Percentiles rank a stretch among this genome's conserved stretches.
These are phyloP conservation scores for Acipenser oxyrinchus DNA, from an alignment of 2,797 vertebrate genomes.

Conservation along the genomic window DNA sequence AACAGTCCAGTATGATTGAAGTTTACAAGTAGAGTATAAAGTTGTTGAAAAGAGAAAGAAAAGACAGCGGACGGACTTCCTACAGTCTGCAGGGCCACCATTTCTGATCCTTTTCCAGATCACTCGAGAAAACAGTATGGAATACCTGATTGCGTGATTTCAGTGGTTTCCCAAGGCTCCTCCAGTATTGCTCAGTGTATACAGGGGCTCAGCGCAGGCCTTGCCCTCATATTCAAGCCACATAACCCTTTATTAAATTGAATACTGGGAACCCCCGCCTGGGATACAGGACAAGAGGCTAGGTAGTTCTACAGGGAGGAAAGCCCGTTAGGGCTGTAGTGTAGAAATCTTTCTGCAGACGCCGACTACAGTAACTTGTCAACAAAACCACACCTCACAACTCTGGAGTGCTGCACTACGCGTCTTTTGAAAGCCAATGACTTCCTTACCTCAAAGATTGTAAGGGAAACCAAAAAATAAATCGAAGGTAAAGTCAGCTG, in stretches of 20 bases:
- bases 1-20: conserved; percentile 36
- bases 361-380: too few relatives aligned
- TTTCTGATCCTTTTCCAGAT: not conserved
- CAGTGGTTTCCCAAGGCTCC: conserved; percentile 32
- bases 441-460: conserved; percentile 6
- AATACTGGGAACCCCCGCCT: conserved; percentile 20
- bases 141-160: conserved; percentile 63
- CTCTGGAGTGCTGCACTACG: not conserved
- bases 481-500: not conserved
- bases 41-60: conserved; percentile 35
- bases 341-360: not conserved
- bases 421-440: not conserved
- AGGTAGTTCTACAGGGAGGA: conserved; percentile 28
- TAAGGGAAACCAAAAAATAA: not conserved
- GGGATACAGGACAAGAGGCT: conserved; percentile 23
- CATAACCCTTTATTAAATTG: conserved; percentile 12
- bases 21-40: conserved; percentile 53
- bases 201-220: conserved; percentile 22
- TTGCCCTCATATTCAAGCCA: conserved; percentile 21
- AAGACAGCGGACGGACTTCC: conserved; percentile 32
- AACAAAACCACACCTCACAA: not conserved
- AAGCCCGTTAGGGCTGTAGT: conserved; percentile 3
- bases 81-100: not conserved
- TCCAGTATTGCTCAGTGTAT: conserved; percentile 60
- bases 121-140: conserved; percentile 21